These are phyloP conservation scores for Zosterops lateralis DNA, from an alignment of 2,113 vertebrate genomes.

Conservation along the genomic window DNA sequence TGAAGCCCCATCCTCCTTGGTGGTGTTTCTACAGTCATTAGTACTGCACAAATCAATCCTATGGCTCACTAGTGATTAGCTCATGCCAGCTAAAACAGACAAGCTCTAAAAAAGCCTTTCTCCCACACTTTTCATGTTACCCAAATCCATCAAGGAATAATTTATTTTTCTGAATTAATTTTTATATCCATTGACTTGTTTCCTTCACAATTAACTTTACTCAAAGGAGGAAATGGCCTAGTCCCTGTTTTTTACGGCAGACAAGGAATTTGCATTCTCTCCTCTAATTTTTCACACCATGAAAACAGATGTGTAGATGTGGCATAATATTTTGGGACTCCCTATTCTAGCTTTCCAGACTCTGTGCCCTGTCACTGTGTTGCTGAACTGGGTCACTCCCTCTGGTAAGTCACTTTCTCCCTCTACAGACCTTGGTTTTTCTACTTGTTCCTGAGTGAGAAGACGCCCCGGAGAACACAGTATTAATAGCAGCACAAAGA, in stretches of 20 bases:
- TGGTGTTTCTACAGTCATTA: neutral
- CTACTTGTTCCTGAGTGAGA: neutral
- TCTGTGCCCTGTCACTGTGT: neutral
- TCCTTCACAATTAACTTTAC: neutral
- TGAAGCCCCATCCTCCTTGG: neutral
- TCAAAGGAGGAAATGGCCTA: neutral
- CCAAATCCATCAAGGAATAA: neutral
- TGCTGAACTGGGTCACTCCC: neutral
- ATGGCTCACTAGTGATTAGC: neutral
- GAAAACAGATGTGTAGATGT: neutral
- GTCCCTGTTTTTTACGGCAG: neutral
- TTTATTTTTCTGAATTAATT: neutral
- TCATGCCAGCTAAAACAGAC: neutral
- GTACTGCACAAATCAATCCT: neutral
- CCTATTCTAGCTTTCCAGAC: neutral
- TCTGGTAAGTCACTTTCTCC: neutral
- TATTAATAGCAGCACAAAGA: neutral
- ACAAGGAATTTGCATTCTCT: neutral
- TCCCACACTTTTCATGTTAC: neutral
- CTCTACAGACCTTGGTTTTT: neutral
- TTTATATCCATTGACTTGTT: neutral
- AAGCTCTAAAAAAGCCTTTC: neutral
- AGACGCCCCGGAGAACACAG: neutral
- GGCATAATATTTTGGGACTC: neutral
- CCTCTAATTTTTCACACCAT: neutral